A percentile compares a stretch with the other conserved stretches of the same genome.
Conservation (phyloP, 2,113 vertebrate species). For the Reinhardtius hippoglossoides region DNA sequence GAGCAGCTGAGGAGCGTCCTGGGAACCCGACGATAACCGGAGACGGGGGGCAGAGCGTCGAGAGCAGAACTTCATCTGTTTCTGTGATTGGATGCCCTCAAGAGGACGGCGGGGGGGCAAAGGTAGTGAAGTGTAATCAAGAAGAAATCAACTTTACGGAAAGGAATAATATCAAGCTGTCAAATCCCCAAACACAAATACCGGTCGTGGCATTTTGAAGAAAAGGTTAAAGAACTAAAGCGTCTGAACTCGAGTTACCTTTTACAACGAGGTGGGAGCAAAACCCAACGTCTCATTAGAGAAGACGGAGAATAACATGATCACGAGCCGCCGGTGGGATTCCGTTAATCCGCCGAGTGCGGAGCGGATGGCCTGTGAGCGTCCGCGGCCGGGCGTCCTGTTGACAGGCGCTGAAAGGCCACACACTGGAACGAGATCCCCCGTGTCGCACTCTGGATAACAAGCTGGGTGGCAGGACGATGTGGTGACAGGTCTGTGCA, state of each 20-base stretch:
- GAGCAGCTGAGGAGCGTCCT: slow-evolving; percentile 83
- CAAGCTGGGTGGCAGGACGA: slow-evolving; percentile 40
- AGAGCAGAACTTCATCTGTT: slow-evolving; percentile 47
- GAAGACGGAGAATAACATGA: slow-evolving; percentile 9
- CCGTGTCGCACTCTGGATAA: slow-evolving; percentile 60
- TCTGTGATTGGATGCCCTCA: slow-evolving; percentile 44
- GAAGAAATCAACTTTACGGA: neutral
- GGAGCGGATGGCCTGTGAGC: slow-evolving; percentile 17
- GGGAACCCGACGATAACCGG: slow-evolving; percentile 65
- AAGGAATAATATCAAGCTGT: slow-evolving; percentile 1
- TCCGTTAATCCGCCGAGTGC: slow-evolving; percentile 29
- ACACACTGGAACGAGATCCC: slow-evolving; percentile 41
- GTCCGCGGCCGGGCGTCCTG: neutral
- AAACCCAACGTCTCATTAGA: neutral
- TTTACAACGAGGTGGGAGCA: neutral
- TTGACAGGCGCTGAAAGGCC: slow-evolving; percentile 61
- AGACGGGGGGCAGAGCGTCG: slow-evolving; percentile 30
- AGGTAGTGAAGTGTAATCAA: neutral
- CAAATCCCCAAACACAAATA: slow-evolving; percentile 28
- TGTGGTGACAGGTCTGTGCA: slow-evolving; percentile 46
- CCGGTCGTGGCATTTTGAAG: slow-evolving; percentile 26
- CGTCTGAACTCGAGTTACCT: slow-evolving; percentile 4
- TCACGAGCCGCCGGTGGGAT: no score
- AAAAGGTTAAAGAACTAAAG: neutral
- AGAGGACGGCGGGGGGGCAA: neutral